A percentile compares a stretch with the other conserved stretches of the same genome.
These are phyloP conservation scores for Callipepla squamata DNA, from an alignment of 2,113 vertebrate species.

Conservation along the genomic window DNA sequence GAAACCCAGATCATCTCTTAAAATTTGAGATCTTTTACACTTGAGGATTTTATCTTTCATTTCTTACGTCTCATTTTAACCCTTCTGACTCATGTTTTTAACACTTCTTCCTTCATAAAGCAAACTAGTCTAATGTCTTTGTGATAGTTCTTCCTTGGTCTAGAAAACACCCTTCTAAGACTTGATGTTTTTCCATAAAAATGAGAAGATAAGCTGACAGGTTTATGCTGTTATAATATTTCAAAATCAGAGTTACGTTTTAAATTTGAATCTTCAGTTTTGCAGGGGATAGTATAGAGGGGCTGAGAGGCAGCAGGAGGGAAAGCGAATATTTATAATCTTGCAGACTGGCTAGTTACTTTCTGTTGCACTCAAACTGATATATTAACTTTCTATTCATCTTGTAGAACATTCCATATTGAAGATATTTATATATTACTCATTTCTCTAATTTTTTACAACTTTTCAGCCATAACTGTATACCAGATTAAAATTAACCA, in stretches of 20 bases:
- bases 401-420: not conserved
- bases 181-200: not conserved
- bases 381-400: not conserved
- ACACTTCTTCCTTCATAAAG: not conserved
- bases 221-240: not conserved
- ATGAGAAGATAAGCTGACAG: not conserved
- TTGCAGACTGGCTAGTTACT: not conserved
- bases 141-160: not conserved
- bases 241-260: not conserved
- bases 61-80: not conserved
- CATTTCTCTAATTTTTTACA: not conserved
- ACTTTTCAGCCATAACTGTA: constrained; percentile 1
- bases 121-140: not conserved
- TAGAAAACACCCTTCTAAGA: not conserved
- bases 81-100: not conserved
- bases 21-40: not conserved
- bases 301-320: not conserved
- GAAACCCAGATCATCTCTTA: not conserved
- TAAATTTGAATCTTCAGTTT: not conserved
- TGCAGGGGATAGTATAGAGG: not conserved
- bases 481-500: constrained; percentile 17
- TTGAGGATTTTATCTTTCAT: not conserved
- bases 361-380: not conserved
- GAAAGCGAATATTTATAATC: not conserved
- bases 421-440: not conserved